Conservation (phyloP, 2,888 invertebrate species). For the Agrochola lota region DNA sequence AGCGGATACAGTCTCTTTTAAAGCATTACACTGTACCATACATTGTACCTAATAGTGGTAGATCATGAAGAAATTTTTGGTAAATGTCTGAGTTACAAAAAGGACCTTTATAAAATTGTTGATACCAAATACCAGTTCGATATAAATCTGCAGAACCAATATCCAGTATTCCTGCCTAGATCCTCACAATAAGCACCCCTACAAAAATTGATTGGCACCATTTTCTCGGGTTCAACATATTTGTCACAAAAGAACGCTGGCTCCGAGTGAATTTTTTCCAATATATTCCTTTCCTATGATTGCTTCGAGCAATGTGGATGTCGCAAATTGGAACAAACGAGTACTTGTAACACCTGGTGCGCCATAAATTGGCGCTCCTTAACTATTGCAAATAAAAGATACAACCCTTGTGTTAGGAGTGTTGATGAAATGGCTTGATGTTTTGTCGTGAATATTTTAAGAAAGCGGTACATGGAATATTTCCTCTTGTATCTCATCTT, state of each 20-base stretch:
- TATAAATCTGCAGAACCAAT: constrained; percentile 32
- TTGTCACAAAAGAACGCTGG: constrained; percentile 48
- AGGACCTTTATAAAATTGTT: constrained; percentile 1
- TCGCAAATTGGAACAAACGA: constrained; percentile 58
- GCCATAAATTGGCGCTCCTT: constrained; percentile 47
- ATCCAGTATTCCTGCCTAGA: not conserved
- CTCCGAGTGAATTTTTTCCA: constrained; percentile 51
- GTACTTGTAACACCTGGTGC: constrained; percentile 50
- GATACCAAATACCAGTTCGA: not conserved
- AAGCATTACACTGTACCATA: too few relatives aligned
- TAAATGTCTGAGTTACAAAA: not conserved
- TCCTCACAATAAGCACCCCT: constrained; percentile 21
- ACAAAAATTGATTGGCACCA: constrained; percentile 45
- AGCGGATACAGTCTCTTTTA: not conserved
- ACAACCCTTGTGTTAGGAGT: constrained; percentile 11
- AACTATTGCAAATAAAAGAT: constrained; percentile 31
- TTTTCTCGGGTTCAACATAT: constrained; percentile 45
- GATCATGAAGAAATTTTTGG: not conserved
- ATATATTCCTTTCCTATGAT: constrained; percentile 56
- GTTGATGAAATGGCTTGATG: constrained; percentile 33
- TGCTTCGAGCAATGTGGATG: constrained; percentile 43
- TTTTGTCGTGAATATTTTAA: constrained; percentile 35
- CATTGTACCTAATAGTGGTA: not conserved
- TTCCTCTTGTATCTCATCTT: not conserved
- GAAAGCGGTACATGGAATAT: not conserved